phyloP scores from a whole-genome alignment of 2,888 invertebrate species.

The Acanthosepion pharaonis region DNA sequence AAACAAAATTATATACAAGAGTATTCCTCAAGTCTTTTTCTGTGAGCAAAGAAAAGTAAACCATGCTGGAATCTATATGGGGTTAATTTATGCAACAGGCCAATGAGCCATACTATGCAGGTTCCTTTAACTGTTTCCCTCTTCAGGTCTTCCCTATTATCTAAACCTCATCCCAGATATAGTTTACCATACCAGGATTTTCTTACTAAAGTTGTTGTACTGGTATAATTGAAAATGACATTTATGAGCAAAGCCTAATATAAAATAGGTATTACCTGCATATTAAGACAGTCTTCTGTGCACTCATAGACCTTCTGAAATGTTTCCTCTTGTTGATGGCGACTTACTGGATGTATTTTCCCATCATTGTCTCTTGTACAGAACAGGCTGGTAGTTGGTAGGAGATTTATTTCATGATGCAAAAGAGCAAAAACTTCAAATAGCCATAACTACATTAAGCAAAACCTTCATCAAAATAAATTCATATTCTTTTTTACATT shows the following conservation, averaged over 20 bases:
- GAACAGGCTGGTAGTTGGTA: slow-evolving; percentile 57
- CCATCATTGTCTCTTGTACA: slow-evolving; percentile 49
- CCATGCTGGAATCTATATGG: no score
- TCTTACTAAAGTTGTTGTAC: background rate
- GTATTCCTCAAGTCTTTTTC: no score
- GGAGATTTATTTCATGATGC: background rate
- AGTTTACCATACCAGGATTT: no score
- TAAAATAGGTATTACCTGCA: slow-evolving; percentile 56
- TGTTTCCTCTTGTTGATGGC: slow-evolving; percentile 55
- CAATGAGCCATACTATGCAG: no score
- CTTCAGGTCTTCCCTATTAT: no score
- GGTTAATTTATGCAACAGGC: no score
- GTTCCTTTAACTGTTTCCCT: no score
- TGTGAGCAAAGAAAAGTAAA: no score
- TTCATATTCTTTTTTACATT: background rate
- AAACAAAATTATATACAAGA: no score
- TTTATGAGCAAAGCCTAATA: background rate
- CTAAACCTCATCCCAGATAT: no score
- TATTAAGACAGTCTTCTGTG: slow-evolving; percentile 59
- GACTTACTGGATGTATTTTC: slow-evolving; percentile 52
- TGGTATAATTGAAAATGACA: background rate
- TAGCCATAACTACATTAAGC: background rate
- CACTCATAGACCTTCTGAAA: slow-evolving; percentile 64
- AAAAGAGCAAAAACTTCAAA: background rate
- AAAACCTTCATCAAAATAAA: background rate